Conservation (phyloP, 2,888 invertebrate species). For the Tricholauxania praeusta region DNA sequence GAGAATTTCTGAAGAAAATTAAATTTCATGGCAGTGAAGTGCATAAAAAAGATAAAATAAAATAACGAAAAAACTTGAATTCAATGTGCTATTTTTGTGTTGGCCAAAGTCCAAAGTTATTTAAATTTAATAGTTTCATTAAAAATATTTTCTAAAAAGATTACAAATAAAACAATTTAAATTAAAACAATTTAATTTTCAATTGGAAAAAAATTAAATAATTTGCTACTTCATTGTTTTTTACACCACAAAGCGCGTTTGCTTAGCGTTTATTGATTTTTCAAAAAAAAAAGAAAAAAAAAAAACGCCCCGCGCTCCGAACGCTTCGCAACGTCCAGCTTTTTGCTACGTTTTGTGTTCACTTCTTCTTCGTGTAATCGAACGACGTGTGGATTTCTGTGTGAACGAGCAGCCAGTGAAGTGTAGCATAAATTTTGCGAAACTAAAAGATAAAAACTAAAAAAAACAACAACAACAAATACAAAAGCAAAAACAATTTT, state of each 20-base stretch:
- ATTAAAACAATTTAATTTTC: too few relatives aligned
- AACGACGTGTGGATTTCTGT: slow-evolving; percentile 9
- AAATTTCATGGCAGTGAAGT: background rate
- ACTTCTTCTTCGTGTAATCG: background rate
- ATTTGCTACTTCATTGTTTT: too few relatives aligned
- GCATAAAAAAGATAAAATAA: background rate
- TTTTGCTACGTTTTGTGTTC: background rate
- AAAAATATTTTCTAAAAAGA: too few relatives aligned
- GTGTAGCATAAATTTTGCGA: slow-evolving; percentile 44
- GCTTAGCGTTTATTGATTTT: too few relatives aligned
- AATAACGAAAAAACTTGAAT: background rate
- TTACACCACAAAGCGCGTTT: too few relatives aligned
- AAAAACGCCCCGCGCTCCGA: too few relatives aligned
- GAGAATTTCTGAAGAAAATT: background rate
- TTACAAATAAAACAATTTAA: too few relatives aligned
- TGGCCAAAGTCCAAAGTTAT: too few relatives aligned
- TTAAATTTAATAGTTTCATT: too few relatives aligned
- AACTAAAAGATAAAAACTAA: slow-evolving; percentile 12
- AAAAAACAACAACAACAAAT: slow-evolving; percentile 36
- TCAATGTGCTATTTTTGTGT: background rate
- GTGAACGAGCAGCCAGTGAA: slow-evolving; percentile 42
- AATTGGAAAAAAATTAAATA: too few relatives aligned
- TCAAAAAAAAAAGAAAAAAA: too few relatives aligned
- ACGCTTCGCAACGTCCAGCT: background rate
- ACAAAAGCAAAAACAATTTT: slow-evolving; percentile 23